Evolutionary conservation across 2,797 vertebrate genomes (phyloP), one percentile per base, ranked within the genome.

Genomic region (Malacoctenus gilli): DNA sequence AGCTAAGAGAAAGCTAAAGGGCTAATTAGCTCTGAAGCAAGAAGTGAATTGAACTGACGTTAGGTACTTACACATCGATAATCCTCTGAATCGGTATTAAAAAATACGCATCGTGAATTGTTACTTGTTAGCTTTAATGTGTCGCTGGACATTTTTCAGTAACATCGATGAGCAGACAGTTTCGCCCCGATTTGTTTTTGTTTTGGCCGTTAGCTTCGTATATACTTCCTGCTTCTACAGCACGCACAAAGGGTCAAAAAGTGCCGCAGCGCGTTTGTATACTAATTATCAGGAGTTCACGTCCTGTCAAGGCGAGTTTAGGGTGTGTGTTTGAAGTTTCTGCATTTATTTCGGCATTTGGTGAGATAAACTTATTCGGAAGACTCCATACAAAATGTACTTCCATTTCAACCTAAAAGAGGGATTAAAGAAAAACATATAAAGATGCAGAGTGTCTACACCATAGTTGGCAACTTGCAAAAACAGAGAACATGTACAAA

Each of bases 11-110:
- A 8, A 37, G 51, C 54, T 51, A 32, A 35, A 19, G 60, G 52
- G 65, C 58, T 46, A 35, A 19, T 22, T 31, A 49, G 80, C 68
- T 63, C 43, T 48, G 43, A 53, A 62, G 49, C 40, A 18, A 30
- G 10, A 30, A n/a, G n/a, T n/a, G 41, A 48, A 28, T 22, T 44
- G 36, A 15, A 52, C 43, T 43, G 22, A 36, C 8, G 21, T 41
- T 49, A 1, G 20, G 20, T 78, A 92, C 91, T 92, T 87, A 92
- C 91, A 72, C 91, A 92, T 82, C 77, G 80, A 75, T 89, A 85
- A 73, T 89, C 89, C 18, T 87, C 84, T 51, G 85, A 86, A 7
- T 80, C 31, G 39, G 86, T 68, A 1, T 85, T 87, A 70, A 89
- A 87, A 59, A 86, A 79, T 37, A 79, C 73, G 63, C 89, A 91